These are phyloP conservation scores for Drosophila sucinea DNA, from an alignment of 1,140 invertebrate genomes.

Conservation along the genomic window DNA sequence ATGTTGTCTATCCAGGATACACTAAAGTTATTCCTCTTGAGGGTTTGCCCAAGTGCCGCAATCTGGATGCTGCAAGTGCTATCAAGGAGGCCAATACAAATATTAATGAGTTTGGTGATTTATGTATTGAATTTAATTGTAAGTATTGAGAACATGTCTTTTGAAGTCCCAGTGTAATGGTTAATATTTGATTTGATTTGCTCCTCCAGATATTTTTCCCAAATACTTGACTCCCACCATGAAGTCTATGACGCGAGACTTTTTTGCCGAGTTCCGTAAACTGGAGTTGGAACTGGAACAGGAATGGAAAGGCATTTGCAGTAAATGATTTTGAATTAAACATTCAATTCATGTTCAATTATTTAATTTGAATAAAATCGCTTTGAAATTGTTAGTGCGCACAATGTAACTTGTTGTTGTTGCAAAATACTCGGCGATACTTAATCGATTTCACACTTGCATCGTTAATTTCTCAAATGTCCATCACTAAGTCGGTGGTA, in stretches of 20 bases:
- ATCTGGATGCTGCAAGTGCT: constrained; percentile 42
- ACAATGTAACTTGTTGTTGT: too few relatives aligned
- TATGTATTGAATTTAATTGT: constrained; percentile 77
- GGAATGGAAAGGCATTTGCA: constrained; percentile 19
- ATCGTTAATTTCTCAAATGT: too few relatives aligned
- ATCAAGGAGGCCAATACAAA: constrained; percentile 56
- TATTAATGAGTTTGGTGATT: constrained; percentile 62
- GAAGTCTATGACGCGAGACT: constrained; percentile 59
- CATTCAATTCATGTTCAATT: too few relatives aligned
- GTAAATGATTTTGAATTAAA: not conserved
- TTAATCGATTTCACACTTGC: too few relatives aligned
- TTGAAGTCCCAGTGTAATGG: not conserved
- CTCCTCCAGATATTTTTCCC: constrained; percentile 58
- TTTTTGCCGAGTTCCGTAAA: constrained; percentile 52
- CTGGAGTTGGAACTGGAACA: constrained; percentile 46
- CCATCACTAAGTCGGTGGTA: too few relatives aligned
- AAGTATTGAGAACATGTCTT: constrained; percentile 17
- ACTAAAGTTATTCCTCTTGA: constrained; percentile 86
- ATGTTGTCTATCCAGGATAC: constrained; percentile 87
- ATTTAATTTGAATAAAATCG: not conserved
- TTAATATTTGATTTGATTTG: constrained; percentile 14
- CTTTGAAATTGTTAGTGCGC: constrained; percentile 1
- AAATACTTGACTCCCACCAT: constrained; percentile 64
- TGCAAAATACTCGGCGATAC: too few relatives aligned
- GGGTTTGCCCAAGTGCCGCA: constrained; percentile 85